Percentiles rank a stretch among this genome's conserved stretches.
These are phyloP conservation scores for Callimorpha dominula DNA, from an alignment of 2,888 invertebrate genomes.

Conservation along the genomic window DNA sequence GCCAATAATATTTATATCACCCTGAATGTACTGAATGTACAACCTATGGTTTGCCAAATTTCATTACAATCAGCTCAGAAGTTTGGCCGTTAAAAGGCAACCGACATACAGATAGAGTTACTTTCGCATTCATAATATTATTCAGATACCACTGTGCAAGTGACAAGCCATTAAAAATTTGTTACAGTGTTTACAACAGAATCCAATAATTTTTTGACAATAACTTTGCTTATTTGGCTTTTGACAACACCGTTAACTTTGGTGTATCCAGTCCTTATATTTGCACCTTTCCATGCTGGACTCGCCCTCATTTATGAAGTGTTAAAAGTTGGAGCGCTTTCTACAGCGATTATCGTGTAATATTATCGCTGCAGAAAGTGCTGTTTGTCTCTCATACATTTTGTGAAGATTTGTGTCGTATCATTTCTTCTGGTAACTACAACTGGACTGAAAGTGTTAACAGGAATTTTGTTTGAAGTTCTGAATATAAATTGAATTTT, in stretches of 20 bases:
- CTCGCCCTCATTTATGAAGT: neutral
- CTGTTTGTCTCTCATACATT: neutral
- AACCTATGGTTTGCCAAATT: too few species aligned
- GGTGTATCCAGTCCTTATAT: neutral
- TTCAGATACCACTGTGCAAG: too few species aligned
- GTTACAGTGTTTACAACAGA: neutral
- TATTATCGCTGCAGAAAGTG: too few species aligned
- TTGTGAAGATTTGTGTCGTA: neutral
- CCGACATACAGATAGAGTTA: too few species aligned
- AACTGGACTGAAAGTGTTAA: neutral
- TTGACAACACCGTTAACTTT: neutral
- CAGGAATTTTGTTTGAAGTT: neutral
- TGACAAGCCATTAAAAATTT: neutral
- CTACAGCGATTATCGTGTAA: too few species aligned
- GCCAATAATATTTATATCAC: too few species aligned
- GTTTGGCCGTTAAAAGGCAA: too few species aligned
- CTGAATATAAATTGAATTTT: neutral
- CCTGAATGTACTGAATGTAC: too few species aligned
- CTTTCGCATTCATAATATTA: too few species aligned
- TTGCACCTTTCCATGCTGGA: neutral
- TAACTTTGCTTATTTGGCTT: neutral
- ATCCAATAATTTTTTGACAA: neutral
- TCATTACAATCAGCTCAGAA: too few species aligned
- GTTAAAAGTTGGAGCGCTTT: too few species aligned
- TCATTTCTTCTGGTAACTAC: conserved; percentile 3